Evolutionary conservation across 2,888 invertebrate genomes (phyloP), one percentile per base, ranked within the genome.

Genomic region (Ectemnius continuus): DNA sequence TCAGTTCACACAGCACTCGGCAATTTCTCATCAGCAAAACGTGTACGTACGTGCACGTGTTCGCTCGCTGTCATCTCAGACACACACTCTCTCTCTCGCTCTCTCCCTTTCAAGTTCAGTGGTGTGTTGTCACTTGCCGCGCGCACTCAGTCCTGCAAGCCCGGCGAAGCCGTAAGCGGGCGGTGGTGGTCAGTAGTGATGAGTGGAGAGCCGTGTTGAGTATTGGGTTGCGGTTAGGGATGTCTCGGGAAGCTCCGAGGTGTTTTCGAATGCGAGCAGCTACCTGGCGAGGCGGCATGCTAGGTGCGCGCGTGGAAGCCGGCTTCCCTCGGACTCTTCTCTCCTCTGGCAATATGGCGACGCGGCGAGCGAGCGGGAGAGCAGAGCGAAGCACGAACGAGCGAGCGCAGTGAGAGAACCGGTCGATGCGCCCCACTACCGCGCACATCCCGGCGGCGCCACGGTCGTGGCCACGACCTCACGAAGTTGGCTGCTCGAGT

Each of bases 391-490:
- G 52, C 36, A 14, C n/a, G 52, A 52, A 14, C 5, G 16, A 52
- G 20, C 65, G 65, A 46, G 66, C 59, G 73, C 36, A 75, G 71
- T 75, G 67, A 74, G 80, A 82, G 47, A 47, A 83, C 85, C 84
- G 87, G 85, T 86, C 86, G 86, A 87, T 85, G 82, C 64, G 57
- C 61, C 16, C 59, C 56, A 18, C 23, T 26, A 20, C 16, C 48
- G 5, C 28, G 48, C 23, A 8, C 47, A 8, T 58, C 16, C n/a
- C n/a, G 62, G 73, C 56, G 65, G 71, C 76, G 76, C 76, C 64
- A 67, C 76, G 75, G 64, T 77, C 78, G 83, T 16, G 52, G 52
- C 36, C 36, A 36, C 36, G 36, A 13, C 52, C 52, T 11, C 52
- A 52, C 52, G 52, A 52, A 16, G 16, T 52, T 52, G n/a, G 36